phyloP scores from a whole-genome alignment of 2,888 invertebrate genomes.

The Carterocephalus palaemon region DNA sequence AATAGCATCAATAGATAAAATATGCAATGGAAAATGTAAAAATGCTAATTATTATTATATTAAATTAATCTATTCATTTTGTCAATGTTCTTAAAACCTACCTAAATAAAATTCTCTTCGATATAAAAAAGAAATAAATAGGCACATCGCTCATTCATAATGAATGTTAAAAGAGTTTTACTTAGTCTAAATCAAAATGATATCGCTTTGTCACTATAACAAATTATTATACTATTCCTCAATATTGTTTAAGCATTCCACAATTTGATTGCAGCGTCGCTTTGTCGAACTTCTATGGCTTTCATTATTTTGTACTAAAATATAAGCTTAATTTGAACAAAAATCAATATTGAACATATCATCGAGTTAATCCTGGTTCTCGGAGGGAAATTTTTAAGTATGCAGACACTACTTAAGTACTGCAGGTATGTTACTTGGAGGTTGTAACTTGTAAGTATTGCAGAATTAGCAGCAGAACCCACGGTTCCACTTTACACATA shows the following conservation, averaged over 20 bases:
- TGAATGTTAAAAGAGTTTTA: conserved; percentile 57
- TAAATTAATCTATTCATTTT: conserved; percentile 45
- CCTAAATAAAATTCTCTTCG: conserved; percentile 62
- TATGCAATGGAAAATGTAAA: conserved; percentile 40
- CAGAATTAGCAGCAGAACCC: neutral
- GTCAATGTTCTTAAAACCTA: conserved; percentile 52
- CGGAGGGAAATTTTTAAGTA: conserved; percentile 24
- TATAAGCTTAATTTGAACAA: conserved; percentile 14
- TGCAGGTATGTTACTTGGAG: conserved; percentile 5
- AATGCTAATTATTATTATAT: conserved; percentile 36
- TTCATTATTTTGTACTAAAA: conserved; percentile 63
- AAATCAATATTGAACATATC: conserved; percentile 7
- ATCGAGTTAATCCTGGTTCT: no score
- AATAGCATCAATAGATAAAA: conserved; percentile 39
- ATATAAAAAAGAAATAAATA: conserved; percentile 72
- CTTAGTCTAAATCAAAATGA: conserved; percentile 55
- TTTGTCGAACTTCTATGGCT: conserved; percentile 58
- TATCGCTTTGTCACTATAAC: conserved; percentile 54
- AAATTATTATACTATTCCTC: conserved; percentile 32
- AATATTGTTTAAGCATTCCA: conserved; percentile 49
- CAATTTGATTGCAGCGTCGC: conserved; percentile 68
- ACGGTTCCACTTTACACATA: neutral
- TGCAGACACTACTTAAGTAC: conserved; percentile 12
- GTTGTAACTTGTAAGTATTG: neutral
- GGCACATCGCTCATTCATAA: conserved; percentile 69